Conservation (phyloP, 1,140 invertebrate genomes). For the Xylocopa sonorina region DNA sequence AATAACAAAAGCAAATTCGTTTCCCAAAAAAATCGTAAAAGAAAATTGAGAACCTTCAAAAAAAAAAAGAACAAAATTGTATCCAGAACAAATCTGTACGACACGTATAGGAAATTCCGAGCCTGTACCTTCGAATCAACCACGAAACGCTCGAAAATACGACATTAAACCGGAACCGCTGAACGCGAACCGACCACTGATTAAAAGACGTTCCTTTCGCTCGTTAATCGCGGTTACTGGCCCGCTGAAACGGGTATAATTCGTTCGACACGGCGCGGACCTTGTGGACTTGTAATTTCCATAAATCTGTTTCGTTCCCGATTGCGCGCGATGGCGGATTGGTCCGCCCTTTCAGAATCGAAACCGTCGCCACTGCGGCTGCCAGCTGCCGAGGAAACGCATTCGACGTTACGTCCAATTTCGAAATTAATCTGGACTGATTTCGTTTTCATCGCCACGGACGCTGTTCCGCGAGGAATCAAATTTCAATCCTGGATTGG, state of each 20-base stretch:
- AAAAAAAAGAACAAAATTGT: neutral
- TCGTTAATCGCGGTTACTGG: neutral
- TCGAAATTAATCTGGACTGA: constrained; percentile 14
- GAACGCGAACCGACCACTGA: neutral
- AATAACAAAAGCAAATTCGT: no score
- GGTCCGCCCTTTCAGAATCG: neutral
- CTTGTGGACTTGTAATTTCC: constrained; percentile 30
- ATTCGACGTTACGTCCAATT: neutral
- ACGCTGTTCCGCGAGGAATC: constrained; percentile 14
- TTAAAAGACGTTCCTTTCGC: neutral
- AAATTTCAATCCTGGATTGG: constrained; percentile 25
- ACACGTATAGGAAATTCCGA: no score
- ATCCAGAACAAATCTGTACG: neutral
- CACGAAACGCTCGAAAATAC: neutral
- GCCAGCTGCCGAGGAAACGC: neutral
- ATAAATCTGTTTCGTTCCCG: constrained; percentile 26
- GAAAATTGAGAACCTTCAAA: neutral
- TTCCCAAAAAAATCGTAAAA: no score
- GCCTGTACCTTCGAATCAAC: neutral
- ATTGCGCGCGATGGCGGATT: neutral
- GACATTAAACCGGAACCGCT: neutral
- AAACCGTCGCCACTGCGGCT: constrained; percentile 19
- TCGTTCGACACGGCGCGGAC: constrained; percentile 4
- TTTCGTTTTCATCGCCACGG: constrained; percentile 6
- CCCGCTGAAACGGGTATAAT: neutral